Evolutionary conservation across 2,113 vertebrate genomes (phyloP).

Genomic region (Sarotherodon lohbergeri): DNA sequence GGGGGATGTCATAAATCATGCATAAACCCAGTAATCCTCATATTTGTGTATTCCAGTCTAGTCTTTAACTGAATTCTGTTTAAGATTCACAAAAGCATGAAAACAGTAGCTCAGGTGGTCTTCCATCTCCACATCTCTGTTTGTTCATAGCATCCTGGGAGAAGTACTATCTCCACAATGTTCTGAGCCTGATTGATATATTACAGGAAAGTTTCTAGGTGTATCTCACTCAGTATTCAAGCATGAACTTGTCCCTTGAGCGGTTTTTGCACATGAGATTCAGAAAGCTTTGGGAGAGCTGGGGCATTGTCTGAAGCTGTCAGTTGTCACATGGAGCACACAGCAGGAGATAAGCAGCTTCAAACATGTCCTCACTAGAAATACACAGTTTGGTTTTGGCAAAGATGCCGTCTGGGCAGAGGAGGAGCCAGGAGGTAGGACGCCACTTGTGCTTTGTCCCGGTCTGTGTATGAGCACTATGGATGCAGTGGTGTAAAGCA

Average conservation of each 20-base stretch:
- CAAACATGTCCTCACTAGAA: background rate
- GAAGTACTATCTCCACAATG: background rate
- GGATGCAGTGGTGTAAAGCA: background rate
- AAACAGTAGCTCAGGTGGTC: background rate
- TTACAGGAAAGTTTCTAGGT: background rate
- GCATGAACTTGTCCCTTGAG: background rate
- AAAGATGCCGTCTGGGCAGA: background rate
- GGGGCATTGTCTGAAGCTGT: background rate
- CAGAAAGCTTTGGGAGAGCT: background rate
- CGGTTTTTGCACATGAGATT: background rate
- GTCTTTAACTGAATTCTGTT: background rate
- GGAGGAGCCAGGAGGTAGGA: background rate
- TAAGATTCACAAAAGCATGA: background rate
- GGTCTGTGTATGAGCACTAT: background rate
- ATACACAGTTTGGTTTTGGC: background rate
- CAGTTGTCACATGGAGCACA: background rate
- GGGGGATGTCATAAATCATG: background rate
- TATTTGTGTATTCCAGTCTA: background rate
- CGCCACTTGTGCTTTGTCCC: background rate
- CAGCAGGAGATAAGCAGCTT: background rate
- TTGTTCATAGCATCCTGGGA: background rate
- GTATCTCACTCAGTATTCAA: background rate
- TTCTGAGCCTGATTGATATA: background rate
- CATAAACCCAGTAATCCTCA: background rate
- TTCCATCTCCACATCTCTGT: background rate